Evolutionary conservation across 2,888 invertebrate genomes (phyloP), one percentile per base, ranked within the genome.

Genomic region (Eurytoma adleriae): DNA sequence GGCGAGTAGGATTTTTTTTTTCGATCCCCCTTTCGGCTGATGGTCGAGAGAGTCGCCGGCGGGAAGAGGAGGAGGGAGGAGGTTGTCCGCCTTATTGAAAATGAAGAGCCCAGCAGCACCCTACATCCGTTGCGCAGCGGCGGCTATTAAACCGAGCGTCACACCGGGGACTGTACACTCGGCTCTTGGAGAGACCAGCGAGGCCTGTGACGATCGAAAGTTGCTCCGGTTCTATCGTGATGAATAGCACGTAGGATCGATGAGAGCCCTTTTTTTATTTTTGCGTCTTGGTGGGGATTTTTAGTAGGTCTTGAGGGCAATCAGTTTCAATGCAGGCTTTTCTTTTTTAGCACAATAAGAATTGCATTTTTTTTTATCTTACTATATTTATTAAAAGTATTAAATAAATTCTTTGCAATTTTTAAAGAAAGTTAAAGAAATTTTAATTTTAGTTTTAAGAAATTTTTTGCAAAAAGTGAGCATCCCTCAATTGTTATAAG

Each of bases 71-170:
- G 54, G 66, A 56, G 61, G 54, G 66, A 56, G 61, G 69, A 70
- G 69, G 3, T 66, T n/a, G 52, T 7, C 18, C 73, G 73, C 66
- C 71, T 80, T 75, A 80, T 80, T 77, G 73, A 78, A 80, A 78
- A 73, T 66, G 77, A 80, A 76, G 66, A 80, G 75, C 77, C 72
- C 24, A 48, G 61, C 62, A 57, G 72, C 78, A 78, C 81, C 81
- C 81, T 70, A 81, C 81, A 81, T 81, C 81, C 81, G 81, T 77
- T 77, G 52, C 16, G 30, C 30, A n/a, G 61, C 66, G 52, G 52
- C 54, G 79, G 56, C 75, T 71, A 80, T 66, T 75, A 80, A 75
- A 52, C 67, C 40, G 61, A 71, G 50, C 7, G 30, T 57, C 67
- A 20, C 67, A 20, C 16, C 7, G 61, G 48, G 56, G 20, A 30